phyloP scores from a whole-genome alignment of 1,140 invertebrate species.

The Samia ricini region DNA sequence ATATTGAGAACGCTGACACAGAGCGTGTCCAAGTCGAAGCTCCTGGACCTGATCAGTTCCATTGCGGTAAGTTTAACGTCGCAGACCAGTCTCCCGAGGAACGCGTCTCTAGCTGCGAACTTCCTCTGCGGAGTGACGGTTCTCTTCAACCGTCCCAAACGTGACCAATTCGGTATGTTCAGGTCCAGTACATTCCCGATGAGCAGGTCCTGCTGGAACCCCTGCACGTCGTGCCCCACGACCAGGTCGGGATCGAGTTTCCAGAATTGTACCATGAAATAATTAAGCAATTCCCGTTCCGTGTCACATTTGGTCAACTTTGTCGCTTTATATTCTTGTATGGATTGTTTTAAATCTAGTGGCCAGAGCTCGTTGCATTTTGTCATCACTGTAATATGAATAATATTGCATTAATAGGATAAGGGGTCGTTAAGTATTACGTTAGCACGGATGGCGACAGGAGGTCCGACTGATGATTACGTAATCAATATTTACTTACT shows the following conservation, averaged over 20 bases:
- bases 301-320: constrained; percentile 90
- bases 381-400: constrained; percentile 84
- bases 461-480: not conserved
- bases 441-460: too few species aligned
- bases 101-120: constrained; percentile 77
- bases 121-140: constrained; percentile 79
- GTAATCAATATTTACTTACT: too few species aligned
- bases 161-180: constrained; percentile 93
- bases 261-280: constrained; percentile 89
- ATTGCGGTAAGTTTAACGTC: constrained; percentile 96
- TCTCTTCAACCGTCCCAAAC: constrained; percentile 90
- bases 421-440: too few species aligned
- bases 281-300: constrained; percentile 91
- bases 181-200: constrained; percentile 88
- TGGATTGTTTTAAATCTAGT: constrained; percentile 83
- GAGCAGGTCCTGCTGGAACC: constrained; percentile 92
- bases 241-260: constrained; percentile 96
- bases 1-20: constrained; percentile 86
- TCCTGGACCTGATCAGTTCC: constrained; percentile 93
- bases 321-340: constrained; percentile 83
- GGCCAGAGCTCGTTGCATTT: constrained; percentile 90
- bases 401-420: constrained; percentile 12
- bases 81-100: constrained; percentile 92
- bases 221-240: constrained; percentile 93
- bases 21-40: constrained; percentile 94